Evolutionary conservation across 2,797 vertebrate species (phyloP).

Genomic region (Scolopax bukidnonensis): DNA sequence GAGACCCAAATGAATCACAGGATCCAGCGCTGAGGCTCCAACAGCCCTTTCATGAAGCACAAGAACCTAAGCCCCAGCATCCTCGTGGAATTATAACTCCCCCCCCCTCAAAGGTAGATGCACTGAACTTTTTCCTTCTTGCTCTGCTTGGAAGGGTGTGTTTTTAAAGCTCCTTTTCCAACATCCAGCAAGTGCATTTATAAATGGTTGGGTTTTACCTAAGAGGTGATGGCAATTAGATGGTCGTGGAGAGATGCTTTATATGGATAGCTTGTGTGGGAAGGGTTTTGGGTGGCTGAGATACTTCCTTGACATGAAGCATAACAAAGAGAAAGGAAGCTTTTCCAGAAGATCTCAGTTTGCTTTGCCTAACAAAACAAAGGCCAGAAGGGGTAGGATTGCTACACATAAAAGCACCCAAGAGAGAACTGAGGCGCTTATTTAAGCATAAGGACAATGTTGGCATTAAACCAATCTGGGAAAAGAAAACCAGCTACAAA

Average conservation of each 20-base stretch:
- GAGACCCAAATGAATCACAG: neutral
- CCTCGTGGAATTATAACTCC: neutral
- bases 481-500: neutral
- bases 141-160: neutral
- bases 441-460: constrained; percentile 21
- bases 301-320: neutral
- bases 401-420: constrained; percentile 3
- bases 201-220: neutral
- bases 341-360: constrained; percentile 7
- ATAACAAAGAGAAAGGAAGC: neutral
- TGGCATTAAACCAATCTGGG: neutral
- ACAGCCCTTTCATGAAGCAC: neutral
- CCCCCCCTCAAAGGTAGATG: neutral
- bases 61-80: neutral
- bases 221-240: neutral
- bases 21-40: neutral
- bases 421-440: neutral
- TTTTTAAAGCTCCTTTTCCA: neutral
- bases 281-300: neutral
- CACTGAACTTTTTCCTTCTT: neutral
- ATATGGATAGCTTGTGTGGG: neutral
- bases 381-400: constrained; percentile 20
- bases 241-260: neutral
- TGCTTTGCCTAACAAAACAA: constrained; percentile 26
- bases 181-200: neutral